Conservation (phyloP, 2,888 invertebrate species). For the Abrostola triplasia region DNA sequence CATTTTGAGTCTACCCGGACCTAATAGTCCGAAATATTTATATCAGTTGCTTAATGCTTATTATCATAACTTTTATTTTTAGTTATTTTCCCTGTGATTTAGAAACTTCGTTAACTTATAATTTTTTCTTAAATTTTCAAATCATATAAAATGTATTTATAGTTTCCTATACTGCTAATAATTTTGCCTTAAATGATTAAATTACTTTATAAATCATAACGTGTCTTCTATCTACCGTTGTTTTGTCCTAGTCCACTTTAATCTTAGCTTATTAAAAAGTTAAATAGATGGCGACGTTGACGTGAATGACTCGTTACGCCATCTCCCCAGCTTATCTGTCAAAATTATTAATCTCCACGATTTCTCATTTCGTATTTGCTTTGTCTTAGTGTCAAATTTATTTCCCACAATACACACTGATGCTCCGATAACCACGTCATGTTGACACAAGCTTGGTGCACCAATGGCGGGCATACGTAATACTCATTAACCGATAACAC, state of each 20-base stretch:
- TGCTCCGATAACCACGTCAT: constrained; percentile 39
- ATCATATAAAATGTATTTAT: no score
- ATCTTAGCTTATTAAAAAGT: constrained; percentile 55
- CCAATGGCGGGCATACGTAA: constrained; percentile 32
- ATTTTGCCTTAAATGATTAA: not conserved
- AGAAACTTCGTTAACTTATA: no score
- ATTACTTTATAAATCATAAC: not conserved
- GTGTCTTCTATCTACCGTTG: constrained; percentile 19
- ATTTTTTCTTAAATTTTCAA: no score
- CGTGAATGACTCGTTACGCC: constrained; percentile 42
- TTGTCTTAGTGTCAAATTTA: constrained; percentile 51
- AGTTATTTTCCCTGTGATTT: no score
- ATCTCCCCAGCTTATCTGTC: constrained; percentile 51
- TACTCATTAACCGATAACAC: constrained; percentile 46
- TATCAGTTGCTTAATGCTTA: no score
- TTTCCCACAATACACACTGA: constrained; percentile 43
- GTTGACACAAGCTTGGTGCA: constrained; percentile 38
- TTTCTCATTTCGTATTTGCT: constrained; percentile 48
- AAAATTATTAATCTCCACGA: constrained; percentile 58
- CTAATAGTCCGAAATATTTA: no score
- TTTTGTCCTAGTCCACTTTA: constrained; percentile 39
- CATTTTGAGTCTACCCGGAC: no score
- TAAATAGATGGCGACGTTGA: constrained; percentile 43
- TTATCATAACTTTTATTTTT: no score
- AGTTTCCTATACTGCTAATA: no score